Percentiles rank a stretch among this genome's conserved stretches.
phyloP scores from a whole-genome alignment of 2,888 invertebrate genomes.

The Lacanobia oleracea region DNA sequence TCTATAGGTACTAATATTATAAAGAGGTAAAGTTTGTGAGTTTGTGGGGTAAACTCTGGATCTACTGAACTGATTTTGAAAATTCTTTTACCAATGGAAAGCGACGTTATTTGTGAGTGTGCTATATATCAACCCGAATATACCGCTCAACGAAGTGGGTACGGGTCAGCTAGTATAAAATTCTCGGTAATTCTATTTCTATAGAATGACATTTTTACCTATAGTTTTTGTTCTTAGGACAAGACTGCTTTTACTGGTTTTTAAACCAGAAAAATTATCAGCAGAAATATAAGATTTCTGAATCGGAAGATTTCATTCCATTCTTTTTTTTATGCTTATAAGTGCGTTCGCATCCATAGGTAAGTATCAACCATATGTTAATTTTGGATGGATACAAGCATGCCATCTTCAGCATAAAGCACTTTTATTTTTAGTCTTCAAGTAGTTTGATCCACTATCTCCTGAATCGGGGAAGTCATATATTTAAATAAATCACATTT shows the following conservation, averaged over 20 bases:
- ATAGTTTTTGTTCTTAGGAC: not conserved
- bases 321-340: not conserved
- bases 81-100: too few species aligned
- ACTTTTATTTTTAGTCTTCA: not conserved
- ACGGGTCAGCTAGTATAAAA: too few species aligned
- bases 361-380: not conserved
- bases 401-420: not conserved
- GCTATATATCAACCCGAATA: too few species aligned
- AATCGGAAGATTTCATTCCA: not conserved
- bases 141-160: too few species aligned
- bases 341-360: not conserved
- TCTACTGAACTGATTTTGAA: too few species aligned
- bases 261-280: not conserved
- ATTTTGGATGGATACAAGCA: not conserved
- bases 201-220: not conserved
- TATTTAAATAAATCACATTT: slow-evolving; percentile 40
- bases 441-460: not conserved
- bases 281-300: not conserved
- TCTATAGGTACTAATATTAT: too few species aligned
- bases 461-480: slow-evolving; percentile 22
- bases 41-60: too few species aligned
- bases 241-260: too few species aligned
- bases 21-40: too few species aligned
- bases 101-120: too few species aligned
- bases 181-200: too few species aligned